phyloP scores from a whole-genome alignment of 2,797 vertebrate genomes.

The Muscicapa striata region DNA sequence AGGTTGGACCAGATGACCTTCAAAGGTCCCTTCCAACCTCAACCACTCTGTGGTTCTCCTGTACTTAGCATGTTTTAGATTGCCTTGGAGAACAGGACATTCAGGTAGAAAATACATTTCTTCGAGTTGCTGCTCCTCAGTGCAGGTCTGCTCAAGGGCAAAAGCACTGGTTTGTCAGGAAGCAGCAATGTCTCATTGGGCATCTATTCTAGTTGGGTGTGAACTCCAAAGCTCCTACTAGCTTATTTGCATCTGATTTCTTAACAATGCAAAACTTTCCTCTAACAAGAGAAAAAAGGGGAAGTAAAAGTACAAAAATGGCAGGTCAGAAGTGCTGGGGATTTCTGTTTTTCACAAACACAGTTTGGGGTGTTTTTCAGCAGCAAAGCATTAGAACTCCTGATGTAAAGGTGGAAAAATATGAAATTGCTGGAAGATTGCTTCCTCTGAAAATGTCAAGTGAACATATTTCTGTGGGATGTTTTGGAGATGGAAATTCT shows the following conservation, averaged over 20 bases:
- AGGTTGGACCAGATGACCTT: background rate
- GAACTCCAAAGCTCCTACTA: background rate
- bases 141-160: background rate
- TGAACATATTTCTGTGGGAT: background rate
- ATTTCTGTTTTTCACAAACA: background rate
- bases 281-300: background rate
- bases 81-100: background rate
- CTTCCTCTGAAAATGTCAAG: conserved; percentile 14
- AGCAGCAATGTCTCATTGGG: background rate
- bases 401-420: background rate
- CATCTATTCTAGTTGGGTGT: background rate
- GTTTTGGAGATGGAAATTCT: background rate
- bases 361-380: background rate
- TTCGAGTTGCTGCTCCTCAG: background rate
- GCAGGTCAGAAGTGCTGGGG: background rate
- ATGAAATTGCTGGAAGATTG: background rate
- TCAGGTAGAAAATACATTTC: background rate
- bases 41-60: background rate
- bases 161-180: background rate
- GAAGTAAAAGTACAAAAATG: background rate
- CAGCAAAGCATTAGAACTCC: background rate
- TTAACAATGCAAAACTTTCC: background rate
- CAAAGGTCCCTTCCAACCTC: background rate
- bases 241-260: background rate
- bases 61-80: background rate